A percentile compares a stretch with the other conserved stretches of the same genome.
These are phyloP conservation scores for Naso thynnoides DNA, from an alignment of 2,797 vertebrate species.

Conservation along the genomic window DNA sequence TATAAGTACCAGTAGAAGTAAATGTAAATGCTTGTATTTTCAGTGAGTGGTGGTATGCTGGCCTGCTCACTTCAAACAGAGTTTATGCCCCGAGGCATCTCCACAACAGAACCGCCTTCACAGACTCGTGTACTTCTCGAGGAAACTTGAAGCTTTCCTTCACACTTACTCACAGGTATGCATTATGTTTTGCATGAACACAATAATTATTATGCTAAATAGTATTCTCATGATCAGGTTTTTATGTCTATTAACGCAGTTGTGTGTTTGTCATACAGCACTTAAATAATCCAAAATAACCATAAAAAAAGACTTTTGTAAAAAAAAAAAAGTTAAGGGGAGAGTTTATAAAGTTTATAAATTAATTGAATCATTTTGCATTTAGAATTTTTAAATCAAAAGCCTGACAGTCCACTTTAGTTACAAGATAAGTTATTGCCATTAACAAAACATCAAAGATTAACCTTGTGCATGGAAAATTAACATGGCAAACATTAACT, in stretches of 20 bases:
- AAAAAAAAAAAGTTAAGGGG: too few species aligned
- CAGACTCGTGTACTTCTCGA: conserved; percentile 52
- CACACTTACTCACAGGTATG: conserved; percentile 37
- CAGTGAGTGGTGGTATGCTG: conserved; percentile 69
- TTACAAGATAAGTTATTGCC: too few species aligned
- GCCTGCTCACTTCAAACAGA: conserved; percentile 43
- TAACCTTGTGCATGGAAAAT: too few species aligned
- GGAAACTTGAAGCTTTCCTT: conserved; percentile 66
- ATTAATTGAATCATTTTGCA: too few species aligned
- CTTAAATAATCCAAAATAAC: too few species aligned
- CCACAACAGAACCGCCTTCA: conserved; percentile 45
- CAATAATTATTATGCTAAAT: not conserved
- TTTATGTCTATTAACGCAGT: not conserved
- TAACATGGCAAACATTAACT: too few species aligned
- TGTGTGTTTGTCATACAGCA: not conserved
- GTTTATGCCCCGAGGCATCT: conserved; percentile 70
- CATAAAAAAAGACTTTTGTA: too few species aligned
- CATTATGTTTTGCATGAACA: not conserved
- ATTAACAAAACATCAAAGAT: too few species aligned
- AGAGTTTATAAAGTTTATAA: too few species aligned
- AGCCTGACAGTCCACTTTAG: too few species aligned
- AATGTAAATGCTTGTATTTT: conserved; percentile 41
- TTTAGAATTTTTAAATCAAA: too few species aligned
- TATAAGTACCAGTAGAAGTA: too few species aligned
- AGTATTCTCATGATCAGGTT: not conserved